A percentile compares a stretch with the other conserved stretches of the same genome.
Conservation (phyloP, 2,797 vertebrate species). For the Pseudotriccus pelzelni region DNA sequence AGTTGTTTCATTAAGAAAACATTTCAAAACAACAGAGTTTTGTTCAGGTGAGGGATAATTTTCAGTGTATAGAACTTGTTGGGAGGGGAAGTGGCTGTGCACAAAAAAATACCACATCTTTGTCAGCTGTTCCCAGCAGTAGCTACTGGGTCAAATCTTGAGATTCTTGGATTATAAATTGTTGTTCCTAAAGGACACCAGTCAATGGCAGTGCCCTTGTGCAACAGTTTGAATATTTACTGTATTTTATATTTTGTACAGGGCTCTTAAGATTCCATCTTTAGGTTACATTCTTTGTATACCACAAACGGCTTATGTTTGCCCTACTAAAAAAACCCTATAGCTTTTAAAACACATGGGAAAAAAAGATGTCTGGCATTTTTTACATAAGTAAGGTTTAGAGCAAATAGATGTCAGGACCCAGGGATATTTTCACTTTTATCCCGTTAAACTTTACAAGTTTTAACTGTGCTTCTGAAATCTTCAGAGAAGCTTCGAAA, state of each 20-base stretch:
- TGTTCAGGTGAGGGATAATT: background rate
- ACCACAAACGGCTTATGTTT: background rate
- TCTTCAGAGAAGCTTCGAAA: constrained; percentile 78
- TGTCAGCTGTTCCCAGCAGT: background rate
- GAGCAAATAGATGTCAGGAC: constrained; percentile 72
- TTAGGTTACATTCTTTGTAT: background rate
- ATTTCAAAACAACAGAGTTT: background rate
- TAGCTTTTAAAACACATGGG: constrained; percentile 10
- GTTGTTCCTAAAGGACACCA: background rate
- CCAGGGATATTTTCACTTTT: constrained; percentile 76
- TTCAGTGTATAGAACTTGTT: background rate
- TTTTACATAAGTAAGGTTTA: constrained; percentile 70
- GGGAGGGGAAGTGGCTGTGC: background rate
- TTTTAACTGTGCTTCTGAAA: constrained; percentile 78
- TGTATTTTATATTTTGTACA: background rate
- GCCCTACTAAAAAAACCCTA: background rate
- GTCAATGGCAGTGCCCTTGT: background rate
- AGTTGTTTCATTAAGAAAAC: background rate
- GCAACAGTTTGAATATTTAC: background rate
- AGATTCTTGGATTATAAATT: background rate
- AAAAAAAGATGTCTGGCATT: constrained; percentile 27
- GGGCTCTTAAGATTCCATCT: background rate
- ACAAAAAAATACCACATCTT: background rate
- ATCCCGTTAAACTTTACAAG: constrained; percentile 75
- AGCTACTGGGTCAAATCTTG: background rate